Evolutionary conservation across 2,797 vertebrate genomes (phyloP).

Genomic region (Triplophysa bombifrons): DNA sequence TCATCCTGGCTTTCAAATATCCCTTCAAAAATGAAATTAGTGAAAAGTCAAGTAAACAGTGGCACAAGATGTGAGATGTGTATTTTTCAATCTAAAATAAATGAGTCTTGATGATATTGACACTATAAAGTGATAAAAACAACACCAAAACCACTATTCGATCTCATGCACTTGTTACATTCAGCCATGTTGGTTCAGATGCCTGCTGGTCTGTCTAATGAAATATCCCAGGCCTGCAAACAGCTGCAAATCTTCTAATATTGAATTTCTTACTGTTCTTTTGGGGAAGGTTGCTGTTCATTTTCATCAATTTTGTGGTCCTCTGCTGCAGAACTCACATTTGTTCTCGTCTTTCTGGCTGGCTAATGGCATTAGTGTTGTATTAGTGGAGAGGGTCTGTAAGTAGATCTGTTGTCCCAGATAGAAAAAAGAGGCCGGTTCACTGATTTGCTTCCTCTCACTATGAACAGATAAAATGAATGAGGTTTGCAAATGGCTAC

Average conservation of each 20-base stretch:
- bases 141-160: not conserved
- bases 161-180: not conserved
- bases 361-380: slow-evolving; percentile 51
- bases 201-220: slow-evolving; percentile 41
- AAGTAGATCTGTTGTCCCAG: slow-evolving; percentile 32
- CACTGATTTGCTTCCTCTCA: slow-evolving; percentile 15
- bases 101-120: too few species aligned
- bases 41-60: too few species aligned
- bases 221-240: slow-evolving; percentile 53
- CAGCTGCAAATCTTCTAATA: slow-evolving; percentile 46
- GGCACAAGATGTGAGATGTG: too few species aligned
- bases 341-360: slow-evolving; percentile 36
- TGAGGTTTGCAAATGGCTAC: slow-evolving; percentile 39
- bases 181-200: slow-evolving; percentile 2
- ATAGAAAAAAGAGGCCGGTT: slow-evolving; percentile 20
- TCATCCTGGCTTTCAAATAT: too few species aligned
- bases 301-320: slow-evolving; percentile 53
- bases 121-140: not conserved
- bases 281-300: slow-evolving; percentile 35
- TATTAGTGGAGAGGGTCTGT: slow-evolving; percentile 41
- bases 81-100: too few species aligned
- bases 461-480: slow-evolving; percentile 36
- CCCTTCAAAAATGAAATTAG: too few species aligned
- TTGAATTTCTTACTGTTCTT: slow-evolving; percentile 35
- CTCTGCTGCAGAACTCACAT: slow-evolving; percentile 40